Conservation (phyloP, 2,113 vertebrate genomes). For the Amblyopsis rosae region DNA sequence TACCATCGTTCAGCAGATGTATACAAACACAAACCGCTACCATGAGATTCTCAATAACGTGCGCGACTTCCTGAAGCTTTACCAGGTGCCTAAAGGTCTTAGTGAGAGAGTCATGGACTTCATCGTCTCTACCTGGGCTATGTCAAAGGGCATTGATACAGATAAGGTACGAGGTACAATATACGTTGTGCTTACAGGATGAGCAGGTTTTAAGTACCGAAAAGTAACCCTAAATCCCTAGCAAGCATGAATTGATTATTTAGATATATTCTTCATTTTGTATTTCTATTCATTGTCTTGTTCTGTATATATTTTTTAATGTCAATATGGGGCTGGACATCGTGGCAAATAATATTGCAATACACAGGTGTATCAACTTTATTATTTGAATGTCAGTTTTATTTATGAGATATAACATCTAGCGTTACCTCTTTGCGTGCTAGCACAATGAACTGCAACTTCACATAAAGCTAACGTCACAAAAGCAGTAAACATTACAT, state of each 20-base stretch:
- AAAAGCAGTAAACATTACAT: background rate
- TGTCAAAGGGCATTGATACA: constrained; percentile 99
- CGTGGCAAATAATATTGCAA: too few species aligned
- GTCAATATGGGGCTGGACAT: too few species aligned
- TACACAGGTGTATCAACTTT: too few species aligned
- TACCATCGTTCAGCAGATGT: constrained; percentile 99
- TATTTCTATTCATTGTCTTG: too few species aligned
- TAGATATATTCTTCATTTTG: too few species aligned
- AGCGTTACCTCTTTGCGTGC: too few species aligned
- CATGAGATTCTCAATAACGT: constrained; percentile 99
- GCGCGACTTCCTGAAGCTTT: constrained; percentile 95
- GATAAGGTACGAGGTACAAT: constrained; percentile 86
- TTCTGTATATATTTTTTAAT: too few species aligned
- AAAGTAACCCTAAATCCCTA: background rate
- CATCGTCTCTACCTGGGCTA: constrained; percentile 98
- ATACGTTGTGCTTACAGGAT: background rate
- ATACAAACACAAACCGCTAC: constrained; percentile 98
- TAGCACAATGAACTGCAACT: background rate
- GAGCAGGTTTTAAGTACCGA: background rate
- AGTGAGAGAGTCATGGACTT: constrained; percentile 99
- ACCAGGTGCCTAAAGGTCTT: constrained; percentile 98
- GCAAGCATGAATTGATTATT: too few species aligned
- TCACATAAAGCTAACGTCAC: background rate
- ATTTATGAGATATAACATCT: too few species aligned
- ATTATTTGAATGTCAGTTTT: too few species aligned